phyloP scores from a whole-genome alignment of 2,113 vertebrate species.

The Colius striatus region DNA sequence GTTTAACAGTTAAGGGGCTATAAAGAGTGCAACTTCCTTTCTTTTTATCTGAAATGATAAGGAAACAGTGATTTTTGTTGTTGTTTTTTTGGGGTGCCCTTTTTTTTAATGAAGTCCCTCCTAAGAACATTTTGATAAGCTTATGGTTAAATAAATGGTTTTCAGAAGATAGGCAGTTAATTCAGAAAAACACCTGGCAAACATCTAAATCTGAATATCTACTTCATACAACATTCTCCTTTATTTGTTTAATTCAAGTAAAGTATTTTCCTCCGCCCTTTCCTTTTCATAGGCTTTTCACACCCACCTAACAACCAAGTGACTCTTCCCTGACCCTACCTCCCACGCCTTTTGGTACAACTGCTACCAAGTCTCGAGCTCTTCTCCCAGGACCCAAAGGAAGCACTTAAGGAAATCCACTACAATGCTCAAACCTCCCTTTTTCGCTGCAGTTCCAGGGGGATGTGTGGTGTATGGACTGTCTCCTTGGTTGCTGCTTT shows the following conservation, averaged over 20 bases:
- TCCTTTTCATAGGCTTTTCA: constrained; percentile 60
- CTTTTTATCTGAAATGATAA: constrained; percentile 35
- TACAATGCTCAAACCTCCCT: not conserved
- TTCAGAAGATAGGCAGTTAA: not conserved
- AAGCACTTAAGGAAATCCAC: not conserved
- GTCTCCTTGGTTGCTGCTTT: not conserved
- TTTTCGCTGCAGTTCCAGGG: not conserved
- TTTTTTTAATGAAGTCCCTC: not conserved
- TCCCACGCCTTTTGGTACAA: constrained; percentile 1
- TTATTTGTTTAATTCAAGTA: constrained; percentile 63
- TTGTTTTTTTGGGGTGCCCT: not conserved
- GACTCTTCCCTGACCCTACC: constrained; percentile 59
- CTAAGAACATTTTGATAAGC: not conserved
- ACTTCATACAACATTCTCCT: not conserved
- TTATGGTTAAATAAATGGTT: not conserved
- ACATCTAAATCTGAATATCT: not conserved
- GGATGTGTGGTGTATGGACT: fast-evolving
- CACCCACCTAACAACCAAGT: constrained; percentile 51
- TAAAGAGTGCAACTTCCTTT: constrained; percentile 54
- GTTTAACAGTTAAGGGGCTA: constrained; percentile 42
- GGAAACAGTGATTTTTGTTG: not conserved
- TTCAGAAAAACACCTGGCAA: not conserved
- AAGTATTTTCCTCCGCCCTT: constrained; percentile 48
- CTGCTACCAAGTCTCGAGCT: not conserved
- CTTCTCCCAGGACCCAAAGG: not conserved